Base-by-base conservation (phyloP, 2,113 vertebrate genomes). In the Collichthys lucidus region DNA sequence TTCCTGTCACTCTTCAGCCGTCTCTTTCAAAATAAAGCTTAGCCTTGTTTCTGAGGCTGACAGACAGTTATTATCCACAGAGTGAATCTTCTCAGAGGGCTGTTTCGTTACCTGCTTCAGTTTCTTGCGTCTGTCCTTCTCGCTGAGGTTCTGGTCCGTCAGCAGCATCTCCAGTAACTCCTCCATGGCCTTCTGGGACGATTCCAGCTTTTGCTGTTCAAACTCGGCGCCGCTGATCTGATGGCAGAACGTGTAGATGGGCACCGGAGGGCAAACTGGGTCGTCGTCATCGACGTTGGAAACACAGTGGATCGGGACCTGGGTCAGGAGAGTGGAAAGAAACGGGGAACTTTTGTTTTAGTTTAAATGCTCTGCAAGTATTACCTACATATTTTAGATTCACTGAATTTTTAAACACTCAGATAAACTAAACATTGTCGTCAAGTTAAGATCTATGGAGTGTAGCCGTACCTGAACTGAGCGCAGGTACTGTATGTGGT, bases 211-310 rank as follows among this genome's bases (percentile, higher is more conserved):
- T 52, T 99, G 98, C 81, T 97, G 95, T 62, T 99, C 97, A 89
- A 99, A 99, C 93, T 99, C 97, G 22, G 94, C 84, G 17, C 94
- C 77, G 64, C 97, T 99, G 73, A 99, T 98, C 90, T 97, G 98
- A 56, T 89, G 94, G 91, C 98, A 99, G 88, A 98, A 99, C 0
- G 97, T 95, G 42, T 96, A 97, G 0, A 94, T 91, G 5, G 97
- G 96, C 73, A 97, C 14, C 7, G 96, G 93, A 46, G 79, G 89
- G 59, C 92, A 84, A 4, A 92, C 80, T 0, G 19, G 64, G 35
- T 85, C 55, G 0, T 10, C 17, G 2, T 9, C 24, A 0, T 72
- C 63, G 0, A 17, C 16, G 1, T 55, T n/a, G 1, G 69, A 5
- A 2, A 49, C 73, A 0, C 88, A 72, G 46, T 95, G 93, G 0